Percentiles rank a stretch among this genome's conserved stretches.
phyloP scores from a whole-genome alignment of 1,140 invertebrate genomes.

The Lycorma delicatula region DNA sequence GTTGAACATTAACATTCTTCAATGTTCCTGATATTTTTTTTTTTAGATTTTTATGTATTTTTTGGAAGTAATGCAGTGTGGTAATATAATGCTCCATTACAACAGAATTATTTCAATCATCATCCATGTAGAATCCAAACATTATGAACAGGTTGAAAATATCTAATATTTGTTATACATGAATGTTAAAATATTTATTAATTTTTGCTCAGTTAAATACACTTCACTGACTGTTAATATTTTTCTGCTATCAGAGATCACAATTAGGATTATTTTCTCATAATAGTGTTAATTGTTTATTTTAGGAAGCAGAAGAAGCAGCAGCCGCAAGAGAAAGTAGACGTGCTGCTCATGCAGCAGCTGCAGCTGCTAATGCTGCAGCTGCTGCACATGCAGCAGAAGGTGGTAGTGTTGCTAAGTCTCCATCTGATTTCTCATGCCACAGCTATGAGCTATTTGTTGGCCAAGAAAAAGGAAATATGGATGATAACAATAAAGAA shows the following conservation, averaged over 20 bases:
- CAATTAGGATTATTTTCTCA: too few relatives aligned
- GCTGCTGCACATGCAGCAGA: constrained; percentile 37
- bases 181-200: neutral
- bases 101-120: too few relatives aligned
- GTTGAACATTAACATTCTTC: too few relatives aligned
- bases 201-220: too few relatives aligned
- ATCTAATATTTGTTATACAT: neutral
- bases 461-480: constrained; percentile 72
- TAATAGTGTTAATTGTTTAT: constrained; percentile 12
- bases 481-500: constrained; percentile 80
- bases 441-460: constrained; percentile 85
- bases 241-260: too few relatives aligned
- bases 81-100: too few relatives aligned
- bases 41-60: too few relatives aligned
- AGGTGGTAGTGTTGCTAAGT: constrained; percentile 59
- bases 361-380: constrained; percentile 43
- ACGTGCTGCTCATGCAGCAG: constrained; percentile 52
- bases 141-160: too few relatives aligned
- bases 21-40: too few relatives aligned
- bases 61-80: too few relatives aligned
- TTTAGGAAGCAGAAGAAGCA: constrained; percentile 72
- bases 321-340: constrained; percentile 63
- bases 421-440: constrained; percentile 80
- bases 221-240: too few relatives aligned
- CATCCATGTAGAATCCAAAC: too few relatives aligned